Base-by-base conservation (phyloP, 2,113 vertebrate genomes). In the Cynopterus brachyotis region DNA sequence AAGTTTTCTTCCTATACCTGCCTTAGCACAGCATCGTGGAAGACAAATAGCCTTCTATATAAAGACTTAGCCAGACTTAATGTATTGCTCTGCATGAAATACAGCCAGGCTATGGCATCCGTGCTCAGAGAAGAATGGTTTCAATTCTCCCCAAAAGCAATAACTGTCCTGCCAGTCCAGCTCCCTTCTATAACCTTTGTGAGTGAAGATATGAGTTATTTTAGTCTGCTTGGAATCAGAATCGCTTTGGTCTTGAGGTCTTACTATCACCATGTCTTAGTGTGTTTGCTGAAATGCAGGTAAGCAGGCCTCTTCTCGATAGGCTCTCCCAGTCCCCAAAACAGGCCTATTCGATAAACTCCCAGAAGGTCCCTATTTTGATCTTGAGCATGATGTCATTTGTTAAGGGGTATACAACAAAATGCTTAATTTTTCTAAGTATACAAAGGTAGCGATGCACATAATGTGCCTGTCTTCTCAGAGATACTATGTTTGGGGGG, bases 31-130 rank as follows among this genome's bases (percentile, higher is more conserved):
- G 67, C 64, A 88, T 73, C 80, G 62, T 78, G 7, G 91, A 82
- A 94, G 88, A 95, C 67, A 85, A 37, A 89, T 93, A 50, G 84
- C 50, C 80, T 50, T 75, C 42, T 83, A 67, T 55, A 91, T 96
- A 73, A 97, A 82, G 72, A 88, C 69, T 45, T 82, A 90, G 73
- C 12, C 11, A 94, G 93, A 89, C 50, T 95, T 80, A 26, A 32
- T 40, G 93, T 70, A 24, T 72, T 47, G 87, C 59, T 85, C 40
- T 95, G 66, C 94, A 66, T 10, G 0, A 95, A 84, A n/a, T 87
- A 90, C 95, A 47, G 37, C 59, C 57, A 50, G 42, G 80, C 35
- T 82, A 42, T 75, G 79, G 89, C 78, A 62, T 47, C 55, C 80
- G 16, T 60, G 83, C 72, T 80, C 66, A 47, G 55, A 89, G 67